These are phyloP conservation scores for Pegoplata infirma DNA, from an alignment of 2,888 invertebrate genomes.

Conservation along the genomic window DNA sequence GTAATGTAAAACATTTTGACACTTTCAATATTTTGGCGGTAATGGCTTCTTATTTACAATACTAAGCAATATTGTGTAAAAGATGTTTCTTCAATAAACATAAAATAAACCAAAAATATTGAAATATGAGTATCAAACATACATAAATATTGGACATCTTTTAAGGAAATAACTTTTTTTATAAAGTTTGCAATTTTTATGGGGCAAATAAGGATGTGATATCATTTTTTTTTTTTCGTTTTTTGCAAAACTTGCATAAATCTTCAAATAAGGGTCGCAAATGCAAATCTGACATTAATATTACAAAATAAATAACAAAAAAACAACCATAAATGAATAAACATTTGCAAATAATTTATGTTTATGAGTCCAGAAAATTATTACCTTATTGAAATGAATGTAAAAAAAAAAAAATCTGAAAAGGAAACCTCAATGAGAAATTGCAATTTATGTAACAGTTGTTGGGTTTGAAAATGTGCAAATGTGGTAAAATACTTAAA, in stretches of 20 bases:
- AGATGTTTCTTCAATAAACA: too few species aligned
- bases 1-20: too few species aligned
- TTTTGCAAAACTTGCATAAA: slow-evolving; percentile 16
- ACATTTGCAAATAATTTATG: slow-evolving; percentile 3
- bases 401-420: too few species aligned
- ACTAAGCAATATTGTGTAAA: too few species aligned
- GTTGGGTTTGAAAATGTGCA: neutral
- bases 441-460: slow-evolving; percentile 1
- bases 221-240: too few species aligned
- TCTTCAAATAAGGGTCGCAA: neutral
- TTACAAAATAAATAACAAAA: neutral
- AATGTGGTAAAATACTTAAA: neutral
- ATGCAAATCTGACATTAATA: neutral
- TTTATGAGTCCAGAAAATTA: slow-evolving; percentile 8
- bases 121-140: neutral
- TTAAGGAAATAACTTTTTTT: slow-evolving; percentile 3
- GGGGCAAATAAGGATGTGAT: too few species aligned
- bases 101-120: neutral
- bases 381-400: slow-evolving; percentile 5
- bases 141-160: too few species aligned
- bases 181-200: too few species aligned
- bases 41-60: too few species aligned
- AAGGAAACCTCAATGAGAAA: neutral
- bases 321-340: neutral
- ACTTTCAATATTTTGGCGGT: too few species aligned